Conservation (phyloP, 1,140 invertebrate species). For the Dolichoris vasculosae region DNA sequence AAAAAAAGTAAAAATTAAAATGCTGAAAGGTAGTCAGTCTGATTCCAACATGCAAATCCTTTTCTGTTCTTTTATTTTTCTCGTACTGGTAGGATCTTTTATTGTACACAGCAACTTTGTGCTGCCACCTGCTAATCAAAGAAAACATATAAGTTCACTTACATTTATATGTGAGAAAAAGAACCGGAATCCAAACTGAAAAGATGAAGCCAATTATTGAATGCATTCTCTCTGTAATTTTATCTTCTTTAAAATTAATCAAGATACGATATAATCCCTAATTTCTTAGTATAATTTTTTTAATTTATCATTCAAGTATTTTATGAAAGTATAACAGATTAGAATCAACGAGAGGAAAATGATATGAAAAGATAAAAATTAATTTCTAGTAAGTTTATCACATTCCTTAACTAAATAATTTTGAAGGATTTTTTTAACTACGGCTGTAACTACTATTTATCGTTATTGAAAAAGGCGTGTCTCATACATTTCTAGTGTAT, state of each 20-base stretch:
- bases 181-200: neutral
- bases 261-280: neutral
- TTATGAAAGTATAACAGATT: too few relatives aligned
- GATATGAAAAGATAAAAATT: too few relatives aligned
- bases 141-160: neutral
- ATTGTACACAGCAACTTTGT: conserved; percentile 8
- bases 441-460: too few relatives aligned
- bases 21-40: conserved; percentile 3
- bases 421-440: too few relatives aligned
- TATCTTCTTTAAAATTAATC: neutral
- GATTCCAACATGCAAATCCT: conserved; percentile 20
- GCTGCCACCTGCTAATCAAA: neutral
- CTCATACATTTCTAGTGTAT: too few relatives aligned
- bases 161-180: neutral
- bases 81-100: neutral
- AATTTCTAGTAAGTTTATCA: too few relatives aligned
- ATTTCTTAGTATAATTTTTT: neutral
- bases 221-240: neutral
- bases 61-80: conserved; percentile 3
- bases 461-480: too few relatives aligned
- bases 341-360: too few relatives aligned
- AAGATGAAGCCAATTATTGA: conserved; percentile 35
- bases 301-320: neutral
- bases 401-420: too few relatives aligned
- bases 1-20: conserved; percentile 1